Evolutionary conservation across 1,140 invertebrate species (phyloP).

Genomic region (Rhagoletis pomonella): DNA sequence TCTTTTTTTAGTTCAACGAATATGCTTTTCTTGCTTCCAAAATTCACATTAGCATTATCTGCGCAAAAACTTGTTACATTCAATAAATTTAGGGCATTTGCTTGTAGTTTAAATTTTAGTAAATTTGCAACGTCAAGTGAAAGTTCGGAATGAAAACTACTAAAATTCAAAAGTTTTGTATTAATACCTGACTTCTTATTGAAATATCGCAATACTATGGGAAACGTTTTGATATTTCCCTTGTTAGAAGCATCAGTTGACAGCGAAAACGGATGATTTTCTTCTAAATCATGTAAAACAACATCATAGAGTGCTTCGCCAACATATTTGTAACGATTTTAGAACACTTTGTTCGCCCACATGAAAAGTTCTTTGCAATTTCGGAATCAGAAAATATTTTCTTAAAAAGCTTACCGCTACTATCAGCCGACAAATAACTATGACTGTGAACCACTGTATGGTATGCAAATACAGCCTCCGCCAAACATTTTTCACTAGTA

Average conservation of each 20-base stretch:
- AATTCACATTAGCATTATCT: not conserved
- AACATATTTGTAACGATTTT: constrained; percentile 13
- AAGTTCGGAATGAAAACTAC: constrained; percentile 28
- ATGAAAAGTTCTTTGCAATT: not conserved
- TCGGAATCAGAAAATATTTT: constrained; percentile 18
- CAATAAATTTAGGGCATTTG: not conserved
- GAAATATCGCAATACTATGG: not conserved
- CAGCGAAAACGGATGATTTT: constrained; percentile 21
- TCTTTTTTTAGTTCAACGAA: constrained; percentile 52
- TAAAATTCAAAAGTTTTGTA: constrained; percentile 50
- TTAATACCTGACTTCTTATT: not conserved
- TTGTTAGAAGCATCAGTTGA: constrained; percentile 32
- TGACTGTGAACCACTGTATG: no score
- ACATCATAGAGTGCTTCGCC: constrained; percentile 11
- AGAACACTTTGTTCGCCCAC: constrained; percentile 20
- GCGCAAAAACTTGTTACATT: constrained; percentile 10
- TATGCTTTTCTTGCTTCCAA: constrained; percentile 26
- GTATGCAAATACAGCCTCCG: no score
- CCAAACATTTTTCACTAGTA: no score
- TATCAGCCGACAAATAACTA: no score
- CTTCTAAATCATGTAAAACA: constrained; percentile 1
- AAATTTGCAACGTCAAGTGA: constrained; percentile 48
- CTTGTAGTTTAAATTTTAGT: constrained; percentile 29
- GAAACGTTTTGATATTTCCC: constrained; percentile 29
- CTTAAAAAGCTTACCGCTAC: no score